A percentile compares a stretch with the other conserved stretches of the same genome.
Conservation (phyloP, 1,140 invertebrate genomes). For the Drosophila triauraria region DNA sequence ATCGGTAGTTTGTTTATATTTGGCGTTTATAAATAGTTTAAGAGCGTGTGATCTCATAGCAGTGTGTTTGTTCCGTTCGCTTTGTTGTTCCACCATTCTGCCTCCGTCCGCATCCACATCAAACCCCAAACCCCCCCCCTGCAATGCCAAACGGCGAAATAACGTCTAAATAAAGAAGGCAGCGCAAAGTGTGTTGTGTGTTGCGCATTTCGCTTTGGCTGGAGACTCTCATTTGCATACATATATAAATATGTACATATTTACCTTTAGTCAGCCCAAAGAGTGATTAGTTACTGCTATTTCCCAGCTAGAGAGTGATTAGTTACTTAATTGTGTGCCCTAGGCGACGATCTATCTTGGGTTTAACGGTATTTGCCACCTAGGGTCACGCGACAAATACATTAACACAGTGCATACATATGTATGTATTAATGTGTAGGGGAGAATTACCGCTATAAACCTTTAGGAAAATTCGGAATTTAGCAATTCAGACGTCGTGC, state of each 20-base stretch:
- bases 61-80: conserved; percentile 45
- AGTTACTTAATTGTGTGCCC: conserved; percentile 51
- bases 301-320: conserved; percentile 32
- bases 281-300: conserved; percentile 32
- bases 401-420: not conserved
- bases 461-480: conserved; percentile 11
- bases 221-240: conserved; percentile 64
- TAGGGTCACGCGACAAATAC: conserved; percentile 20
- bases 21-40: conserved; percentile 61
- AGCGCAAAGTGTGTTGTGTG: conserved; percentile 43
- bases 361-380: conserved; percentile 23
- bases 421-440: not conserved
- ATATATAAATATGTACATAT: not conserved
- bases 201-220: conserved; percentile 67
- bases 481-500: not conserved
- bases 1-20: conserved; percentile 39
- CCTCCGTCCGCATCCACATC: conserved; percentile 9
- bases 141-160: conserved; percentile 39
- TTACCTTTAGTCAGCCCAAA: conserved; percentile 3
- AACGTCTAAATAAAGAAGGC: conserved; percentile 62
- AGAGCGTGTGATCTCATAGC: conserved; percentile 70
- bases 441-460: conserved; percentile 12
- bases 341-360: conserved; percentile 18
- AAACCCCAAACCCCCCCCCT: conserved; percentile 2
- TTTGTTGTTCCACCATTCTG: conserved; percentile 9